Base-by-base conservation (phyloP, 2,797 vertebrate genomes). In the Hoplostethus mediterraneus region DNA sequence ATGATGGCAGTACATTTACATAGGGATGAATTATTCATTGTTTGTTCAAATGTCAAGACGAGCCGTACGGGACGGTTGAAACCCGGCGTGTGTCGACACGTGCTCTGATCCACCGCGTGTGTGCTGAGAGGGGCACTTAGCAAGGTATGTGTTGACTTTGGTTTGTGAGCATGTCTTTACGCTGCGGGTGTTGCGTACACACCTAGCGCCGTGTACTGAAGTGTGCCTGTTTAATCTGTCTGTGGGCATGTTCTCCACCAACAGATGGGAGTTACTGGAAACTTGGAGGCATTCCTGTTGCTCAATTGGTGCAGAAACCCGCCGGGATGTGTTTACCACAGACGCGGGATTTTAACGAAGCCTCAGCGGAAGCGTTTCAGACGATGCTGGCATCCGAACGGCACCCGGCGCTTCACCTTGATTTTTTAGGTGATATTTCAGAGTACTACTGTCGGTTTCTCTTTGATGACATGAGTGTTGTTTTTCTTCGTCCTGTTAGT, bases 291-390 rank as follows among this genome's bases (percentile, higher is more conserved):
- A 14, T 31, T 66, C 71, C 57, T 36, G 47, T 60, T 73, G 57
- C 51, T 71, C 14, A 0, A 61, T 80, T 31, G 10, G 45, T 59
- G 70, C 21, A 47, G 61, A 59, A 55, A 47, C 71, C 57, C 28
- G 53, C 69, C 6, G 25, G 69, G 75, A 68, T 45, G 7, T 62
- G 44, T 80, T 83, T 70, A 59, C 44, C 51, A 30, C n/a, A 49
- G 78, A 63, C 48, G 21, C 70, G 65, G 49, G 55, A 70, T 80
- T 81, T 81, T 76, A 78, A 82, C 80, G 59, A 83, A 66, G 63
- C 67, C 79, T 82, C 76, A 8, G 63, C 47, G 80, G 71, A 61
- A 76, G 71, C 67, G 78, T 72, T 76, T 73, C 33, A 73, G 45
- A 47, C 13, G 14, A 13, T 47, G 13, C 14, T 3, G 80, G 54